phyloP scores from a whole-genome alignment of 2,888 invertebrate genomes.

The Diaphora mendica region DNA sequence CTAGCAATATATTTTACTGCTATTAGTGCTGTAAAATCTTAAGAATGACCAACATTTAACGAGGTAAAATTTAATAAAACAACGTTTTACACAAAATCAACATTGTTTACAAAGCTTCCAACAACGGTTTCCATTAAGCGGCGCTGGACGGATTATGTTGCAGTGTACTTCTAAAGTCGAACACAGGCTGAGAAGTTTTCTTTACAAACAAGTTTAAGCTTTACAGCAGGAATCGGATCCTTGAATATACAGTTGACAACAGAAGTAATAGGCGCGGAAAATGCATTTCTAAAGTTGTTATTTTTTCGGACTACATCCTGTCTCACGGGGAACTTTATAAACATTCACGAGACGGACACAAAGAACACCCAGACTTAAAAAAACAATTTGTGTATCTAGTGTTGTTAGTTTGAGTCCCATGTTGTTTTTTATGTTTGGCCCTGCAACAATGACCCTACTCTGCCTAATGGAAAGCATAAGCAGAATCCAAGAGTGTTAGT shows the following conservation, averaged over 20 bases:
- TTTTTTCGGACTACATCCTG: too few relatives aligned
- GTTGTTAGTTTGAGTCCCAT: too few relatives aligned
- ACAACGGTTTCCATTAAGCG: conserved; percentile 6
- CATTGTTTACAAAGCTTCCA: conserved; percentile 1
- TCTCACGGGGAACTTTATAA: too few relatives aligned
- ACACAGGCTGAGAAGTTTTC: conserved; percentile 22
- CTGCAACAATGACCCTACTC: too few relatives aligned
- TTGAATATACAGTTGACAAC: conserved; percentile 13
- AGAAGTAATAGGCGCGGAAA: conserved; percentile 4
- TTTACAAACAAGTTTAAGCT: conserved; percentile 26
- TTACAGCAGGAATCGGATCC: conserved; percentile 33
- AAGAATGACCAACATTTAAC: not conserved
- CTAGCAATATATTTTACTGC: not conserved
- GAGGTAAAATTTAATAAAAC: not conserved
- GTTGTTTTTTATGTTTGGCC: too few relatives aligned
- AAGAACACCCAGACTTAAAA: too few relatives aligned
- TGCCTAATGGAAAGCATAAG: too few relatives aligned
- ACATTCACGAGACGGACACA: too few relatives aligned
- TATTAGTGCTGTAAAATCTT: not conserved
- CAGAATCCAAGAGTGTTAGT: too few relatives aligned
- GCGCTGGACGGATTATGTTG: conserved; percentile 19
- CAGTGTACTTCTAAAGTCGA: conserved; percentile 8
- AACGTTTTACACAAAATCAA: not conserved
- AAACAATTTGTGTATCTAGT: too few relatives aligned
- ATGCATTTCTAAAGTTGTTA: not conserved